Conservation (phyloP, 2,113 vertebrate genomes). For the Laticauda colubrina region DNA sequence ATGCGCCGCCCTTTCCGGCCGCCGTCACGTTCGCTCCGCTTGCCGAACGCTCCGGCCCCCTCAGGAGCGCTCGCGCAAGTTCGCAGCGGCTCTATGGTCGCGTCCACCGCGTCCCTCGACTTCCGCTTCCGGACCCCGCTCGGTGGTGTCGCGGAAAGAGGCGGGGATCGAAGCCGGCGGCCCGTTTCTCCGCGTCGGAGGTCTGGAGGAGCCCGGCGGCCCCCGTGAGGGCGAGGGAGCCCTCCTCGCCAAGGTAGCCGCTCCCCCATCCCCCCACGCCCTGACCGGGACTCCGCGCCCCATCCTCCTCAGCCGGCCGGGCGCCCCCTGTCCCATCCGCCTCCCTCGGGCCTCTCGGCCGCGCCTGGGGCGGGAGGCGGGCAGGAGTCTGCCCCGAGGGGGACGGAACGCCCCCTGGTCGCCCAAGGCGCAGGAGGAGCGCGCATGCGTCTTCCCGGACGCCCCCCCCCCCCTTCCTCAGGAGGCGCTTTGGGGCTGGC, state of each 20-base stretch:
- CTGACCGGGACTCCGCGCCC: neutral
- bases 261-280: neutral
- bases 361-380: too few species aligned
- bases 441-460: neutral
- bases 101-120: neutral
- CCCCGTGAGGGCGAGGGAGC: neutral
- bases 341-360: neutral
- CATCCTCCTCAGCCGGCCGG: neutral
- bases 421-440: neutral
- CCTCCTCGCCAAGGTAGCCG: neutral
- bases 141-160: neutral
- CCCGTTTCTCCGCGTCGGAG: neutral
- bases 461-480: neutral
- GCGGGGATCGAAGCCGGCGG: too few species aligned
- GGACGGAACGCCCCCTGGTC: neutral
- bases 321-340: too few species aligned
- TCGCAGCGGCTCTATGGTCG: neutral
- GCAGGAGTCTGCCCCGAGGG: too few species aligned
- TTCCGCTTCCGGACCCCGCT: neutral
- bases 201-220: neutral
- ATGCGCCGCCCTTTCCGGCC: neutral
- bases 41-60: neutral
- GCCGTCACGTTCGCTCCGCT: neutral
- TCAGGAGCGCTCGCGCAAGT: neutral
- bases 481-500: neutral